These are phyloP conservation scores for Pachyrhynchus sulphureomaculatus DNA, from an alignment of 1,140 invertebrate genomes.

Conservation along the genomic window DNA sequence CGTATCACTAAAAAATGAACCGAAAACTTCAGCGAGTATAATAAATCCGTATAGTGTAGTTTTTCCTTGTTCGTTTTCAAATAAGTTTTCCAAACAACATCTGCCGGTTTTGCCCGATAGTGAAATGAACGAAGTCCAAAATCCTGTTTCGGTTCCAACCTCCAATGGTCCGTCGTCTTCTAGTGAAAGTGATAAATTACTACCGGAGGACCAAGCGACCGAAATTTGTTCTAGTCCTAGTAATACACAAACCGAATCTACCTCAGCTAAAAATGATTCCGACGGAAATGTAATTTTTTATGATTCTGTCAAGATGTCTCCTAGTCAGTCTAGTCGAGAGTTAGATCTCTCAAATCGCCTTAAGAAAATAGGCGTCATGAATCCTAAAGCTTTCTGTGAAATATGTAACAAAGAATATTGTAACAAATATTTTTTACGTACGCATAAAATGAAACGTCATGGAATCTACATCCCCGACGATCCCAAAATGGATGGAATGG, in stretches of 20 bases:
- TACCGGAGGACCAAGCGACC: slow-evolving; percentile 34
- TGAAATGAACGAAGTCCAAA: slow-evolving; percentile 35
- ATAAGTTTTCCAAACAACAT: slow-evolving; percentile 34
- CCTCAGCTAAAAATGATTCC: slow-evolving; percentile 46
- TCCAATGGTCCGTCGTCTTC: slow-evolving; percentile 41
- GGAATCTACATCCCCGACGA: slow-evolving; percentile 64
- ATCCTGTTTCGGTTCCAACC: slow-evolving; percentile 22
- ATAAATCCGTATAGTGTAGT: slow-evolving; percentile 40
- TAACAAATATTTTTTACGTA: slow-evolving; percentile 91
- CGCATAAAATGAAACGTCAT: slow-evolving; percentile 86
- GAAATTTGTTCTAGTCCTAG: slow-evolving; percentile 43
- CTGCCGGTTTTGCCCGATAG: slow-evolving; percentile 32
- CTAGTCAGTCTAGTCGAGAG: slow-evolving; percentile 43
- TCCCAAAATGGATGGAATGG: slow-evolving; percentile 49
- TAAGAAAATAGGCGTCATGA: slow-evolving; percentile 75
- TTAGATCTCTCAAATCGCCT: slow-evolving; percentile 69
- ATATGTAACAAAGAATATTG: slow-evolving; percentile 94
- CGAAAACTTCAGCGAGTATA: slow-evolving; percentile 40
- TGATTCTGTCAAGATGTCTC: slow-evolving; percentile 44
- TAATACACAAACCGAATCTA: slow-evolving; percentile 42
- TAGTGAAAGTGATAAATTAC: slow-evolving; percentile 38
- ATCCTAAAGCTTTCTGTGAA: slow-evolving; percentile 89
- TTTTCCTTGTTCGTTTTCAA: slow-evolving; percentile 41
- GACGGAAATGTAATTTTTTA: slow-evolving; percentile 40
- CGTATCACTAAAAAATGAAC: slow-evolving; percentile 51